Percentiles rank a stretch among this genome's conserved stretches.
Evolutionary conservation across 1,140 invertebrate genomes (phyloP).

Genomic region (Condylostylus longicornis): DNA sequence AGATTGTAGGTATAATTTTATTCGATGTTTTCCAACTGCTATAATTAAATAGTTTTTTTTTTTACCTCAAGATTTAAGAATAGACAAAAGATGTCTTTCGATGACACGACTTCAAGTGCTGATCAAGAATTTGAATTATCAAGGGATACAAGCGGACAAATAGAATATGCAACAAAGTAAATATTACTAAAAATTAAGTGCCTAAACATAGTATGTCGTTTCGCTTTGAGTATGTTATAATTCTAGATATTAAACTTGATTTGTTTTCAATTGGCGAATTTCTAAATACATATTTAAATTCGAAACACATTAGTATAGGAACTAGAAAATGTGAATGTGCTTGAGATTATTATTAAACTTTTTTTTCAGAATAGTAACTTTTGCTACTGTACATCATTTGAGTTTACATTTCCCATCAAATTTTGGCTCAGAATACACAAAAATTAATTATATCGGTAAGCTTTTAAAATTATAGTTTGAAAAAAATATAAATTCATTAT

Average conservation of each 20-base stretch:
- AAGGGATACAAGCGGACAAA: constrained; percentile 55
- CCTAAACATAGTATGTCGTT: constrained; percentile 5
- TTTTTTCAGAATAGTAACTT: constrained; percentile 62
- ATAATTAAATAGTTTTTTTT: constrained; percentile 14
- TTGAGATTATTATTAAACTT: no score
- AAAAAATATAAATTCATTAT: neutral
- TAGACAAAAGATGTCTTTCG: constrained; percentile 83
- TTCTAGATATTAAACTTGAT: no score
- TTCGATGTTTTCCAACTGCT: neutral
- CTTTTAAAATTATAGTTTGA: neutral
- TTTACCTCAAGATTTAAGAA: constrained; percentile 88
- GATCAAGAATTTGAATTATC: constrained; percentile 88
- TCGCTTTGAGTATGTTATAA: neutral
- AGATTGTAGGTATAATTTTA: constrained; percentile 56
- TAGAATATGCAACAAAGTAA: constrained; percentile 85
- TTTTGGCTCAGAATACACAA: constrained; percentile 68
- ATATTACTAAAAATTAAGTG: constrained; percentile 14
- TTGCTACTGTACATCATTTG: constrained; percentile 74
- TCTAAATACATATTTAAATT: no score
- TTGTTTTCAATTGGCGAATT: no score
- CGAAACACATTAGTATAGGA: no score
- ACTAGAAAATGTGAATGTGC: no score
- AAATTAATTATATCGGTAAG: constrained; percentile 75
- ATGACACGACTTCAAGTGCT: constrained; percentile 52
- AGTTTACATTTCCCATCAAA: constrained; percentile 79